Evolutionary conservation across 2,797 vertebrate species (phyloP).

Genomic region (Oryzias dopingdopingensis): DNA sequence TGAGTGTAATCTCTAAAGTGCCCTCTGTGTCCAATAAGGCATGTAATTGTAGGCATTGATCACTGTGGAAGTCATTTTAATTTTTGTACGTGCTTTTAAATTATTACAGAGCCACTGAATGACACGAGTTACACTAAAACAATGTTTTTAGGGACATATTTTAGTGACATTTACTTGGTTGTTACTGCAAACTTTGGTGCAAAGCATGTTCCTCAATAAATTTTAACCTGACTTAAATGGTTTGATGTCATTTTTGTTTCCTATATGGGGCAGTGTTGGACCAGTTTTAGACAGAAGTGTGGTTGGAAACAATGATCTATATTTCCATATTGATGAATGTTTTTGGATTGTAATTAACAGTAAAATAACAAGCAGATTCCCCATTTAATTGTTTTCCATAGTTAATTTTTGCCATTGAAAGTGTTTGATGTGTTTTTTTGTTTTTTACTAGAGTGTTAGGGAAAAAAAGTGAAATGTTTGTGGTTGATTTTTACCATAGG

Average conservation of each 20-base stretch:
- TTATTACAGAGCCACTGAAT: too few relatives aligned
- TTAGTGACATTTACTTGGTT: slow-evolving; percentile 7
- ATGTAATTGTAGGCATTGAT: slow-evolving; percentile 11
- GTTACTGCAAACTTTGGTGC: not conserved
- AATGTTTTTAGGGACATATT: slow-evolving; percentile 15
- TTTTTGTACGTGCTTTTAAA: too few relatives aligned
- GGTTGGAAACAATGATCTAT: not conserved
- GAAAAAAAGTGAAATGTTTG: not conserved
- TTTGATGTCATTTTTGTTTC: slow-evolving; percentile 9
- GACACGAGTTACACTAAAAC: not conserved
- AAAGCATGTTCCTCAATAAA: slow-evolving; percentile 36
- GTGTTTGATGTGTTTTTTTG: too few relatives aligned
- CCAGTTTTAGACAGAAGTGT: not conserved
- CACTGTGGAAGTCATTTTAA: slow-evolving; percentile 9
- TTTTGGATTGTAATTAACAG: too few relatives aligned
- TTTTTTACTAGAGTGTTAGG: too few relatives aligned
- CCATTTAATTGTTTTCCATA: too few relatives aligned
- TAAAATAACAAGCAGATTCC: too few relatives aligned
- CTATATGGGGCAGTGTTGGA: slow-evolving; percentile 42
- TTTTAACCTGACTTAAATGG: slow-evolving; percentile 5
- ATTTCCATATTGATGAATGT: too few relatives aligned
- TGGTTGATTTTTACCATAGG: slow-evolving; percentile 6
- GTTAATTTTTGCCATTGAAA: too few relatives aligned
- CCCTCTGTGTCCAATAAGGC: slow-evolving; percentile 14
- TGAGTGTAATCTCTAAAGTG: slow-evolving; percentile 14